Conservation (phyloP, 2,797 vertebrate genomes). For the Leptoclinus maculatus region DNA sequence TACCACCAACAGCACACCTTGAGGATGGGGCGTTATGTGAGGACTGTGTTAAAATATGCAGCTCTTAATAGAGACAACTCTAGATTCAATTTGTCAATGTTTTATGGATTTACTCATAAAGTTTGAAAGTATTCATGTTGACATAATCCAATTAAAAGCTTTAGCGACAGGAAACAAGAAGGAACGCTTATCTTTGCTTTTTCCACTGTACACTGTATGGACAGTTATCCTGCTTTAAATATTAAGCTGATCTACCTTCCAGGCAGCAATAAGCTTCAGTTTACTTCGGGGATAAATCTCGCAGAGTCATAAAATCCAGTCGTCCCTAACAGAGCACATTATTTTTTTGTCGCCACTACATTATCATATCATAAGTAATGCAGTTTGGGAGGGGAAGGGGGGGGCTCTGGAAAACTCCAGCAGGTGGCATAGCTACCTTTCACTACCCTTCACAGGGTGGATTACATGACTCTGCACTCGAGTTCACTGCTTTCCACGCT, state of each 20-base stretch:
- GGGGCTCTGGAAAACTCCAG: constrained; percentile 39
- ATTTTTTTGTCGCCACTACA: neutral
- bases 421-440: constrained; percentile 87
- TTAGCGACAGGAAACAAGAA: neutral
- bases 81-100: neutral
- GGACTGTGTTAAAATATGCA: constrained; percentile 26
- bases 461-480: constrained; percentile 85
- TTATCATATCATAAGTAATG: neutral
- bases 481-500: constrained; percentile 90
- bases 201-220: neutral
- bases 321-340: neutral
- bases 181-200: neutral
- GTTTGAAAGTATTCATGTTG: neutral
- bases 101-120: neutral
- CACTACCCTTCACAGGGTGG: constrained; percentile 88
- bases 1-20: constrained; percentile 1
- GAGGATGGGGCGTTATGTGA: neutral
- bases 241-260: neutral
- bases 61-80: neutral
- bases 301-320: neutral
- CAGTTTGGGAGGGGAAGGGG: neutral
- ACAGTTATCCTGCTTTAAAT: constrained; percentile 1
- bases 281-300: neutral
- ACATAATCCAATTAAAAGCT: neutral
- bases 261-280: neutral